Evolutionary conservation across 2,888 invertebrate species (phyloP), one percentile per base, ranked within the genome.

Genomic region (Caenorhabditis sp.): DNA sequence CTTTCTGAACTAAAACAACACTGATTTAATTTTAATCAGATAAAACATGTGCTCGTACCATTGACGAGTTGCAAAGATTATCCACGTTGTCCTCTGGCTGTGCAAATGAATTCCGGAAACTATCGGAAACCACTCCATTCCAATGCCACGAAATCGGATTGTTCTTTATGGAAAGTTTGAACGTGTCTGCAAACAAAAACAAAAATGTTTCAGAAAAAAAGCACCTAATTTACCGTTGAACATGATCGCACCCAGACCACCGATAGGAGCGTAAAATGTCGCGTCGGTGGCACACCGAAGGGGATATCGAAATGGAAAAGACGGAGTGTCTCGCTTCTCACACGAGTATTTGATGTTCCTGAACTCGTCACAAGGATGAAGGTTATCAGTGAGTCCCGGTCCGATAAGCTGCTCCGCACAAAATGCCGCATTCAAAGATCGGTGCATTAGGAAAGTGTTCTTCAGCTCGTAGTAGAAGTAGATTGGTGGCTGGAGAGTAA

Each of bases 381-480:
- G 24, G 5, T 22, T 39, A n/a, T 27, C 45, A 6, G 45, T 24
- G 2, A 1, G 3, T 13, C 7, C 35, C 15, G 20, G 13, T 2
- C 30, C 20, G n/a, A 53, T 15, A 1, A 75, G 15, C 22, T 75
- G 62, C 7, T 20, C 22, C 11, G 39, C 50, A 13, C 75, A 75
- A 43, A 37, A 68, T 30, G 62, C 75, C 17, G 46, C 27, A 17
- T 68, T 68, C 2, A 58, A n/a, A 5, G 32, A 41, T 1, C 75
- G 59, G 27, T 68, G 61, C 37, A 55, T 68, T 41, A 27, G 32
- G 22, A 55, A 61, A 2, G 62, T 50, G 39, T 62, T 62, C 15
- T 37, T 24, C 3, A 75, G 27, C 22, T 75, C 68, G 26, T 75
- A 75, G 32, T 75, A 75, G 43, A 75, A 75, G 35, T 62, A 75